Conservation (phyloP, 2,113 vertebrate species). For the Onychostruthus taczanowskii region DNA sequence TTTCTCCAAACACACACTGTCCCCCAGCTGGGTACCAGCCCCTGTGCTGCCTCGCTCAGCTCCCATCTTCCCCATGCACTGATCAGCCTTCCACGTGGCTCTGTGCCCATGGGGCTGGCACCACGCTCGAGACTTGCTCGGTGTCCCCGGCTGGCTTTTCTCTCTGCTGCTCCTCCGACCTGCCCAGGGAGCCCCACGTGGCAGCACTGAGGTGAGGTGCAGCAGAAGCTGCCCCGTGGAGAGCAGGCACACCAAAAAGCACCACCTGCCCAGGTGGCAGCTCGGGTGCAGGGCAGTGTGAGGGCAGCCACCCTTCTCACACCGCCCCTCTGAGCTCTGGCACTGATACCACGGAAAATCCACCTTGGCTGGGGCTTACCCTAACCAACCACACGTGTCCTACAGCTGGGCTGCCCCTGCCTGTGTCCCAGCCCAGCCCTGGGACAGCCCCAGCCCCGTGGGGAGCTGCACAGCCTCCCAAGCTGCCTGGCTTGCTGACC, state of each 20-base stretch:
- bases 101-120: neutral
- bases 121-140: accelerated
- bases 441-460: neutral
- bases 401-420: neutral
- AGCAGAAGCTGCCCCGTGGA: neutral
- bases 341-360: accelerated
- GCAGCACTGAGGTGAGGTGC: neutral
- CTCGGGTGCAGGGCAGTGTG: neutral
- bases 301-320: neutral
- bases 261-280: neutral
- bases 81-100: neutral
- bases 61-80: neutral
- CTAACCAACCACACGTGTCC: neutral
- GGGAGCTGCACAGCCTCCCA: neutral
- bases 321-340: neutral
- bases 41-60: neutral
- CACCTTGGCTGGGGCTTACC: neutral
- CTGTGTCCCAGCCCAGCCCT: neutral
- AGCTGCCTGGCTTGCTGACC: neutral
- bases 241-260: accelerated
- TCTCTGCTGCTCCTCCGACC: neutral
- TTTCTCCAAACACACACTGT: neutral
- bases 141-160: neutral
- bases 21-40: neutral
- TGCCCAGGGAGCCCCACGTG: neutral